phyloP scores from a whole-genome alignment of 2,888 invertebrate species.

The Ischnura elegans region DNA sequence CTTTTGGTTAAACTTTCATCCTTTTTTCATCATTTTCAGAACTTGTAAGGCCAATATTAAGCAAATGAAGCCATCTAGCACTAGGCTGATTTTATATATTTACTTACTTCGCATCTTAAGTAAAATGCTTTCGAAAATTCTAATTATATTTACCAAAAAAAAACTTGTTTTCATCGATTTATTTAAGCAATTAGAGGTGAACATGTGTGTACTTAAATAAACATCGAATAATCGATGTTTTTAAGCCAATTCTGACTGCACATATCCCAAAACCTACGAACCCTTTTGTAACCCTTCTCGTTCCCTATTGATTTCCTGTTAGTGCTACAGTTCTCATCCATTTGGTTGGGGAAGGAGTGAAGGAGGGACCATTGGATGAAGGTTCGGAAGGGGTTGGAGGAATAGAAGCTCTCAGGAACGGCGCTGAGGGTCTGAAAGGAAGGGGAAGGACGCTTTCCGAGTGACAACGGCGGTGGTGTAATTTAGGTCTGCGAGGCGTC shows the following conservation, averaged over 20 bases:
- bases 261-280: neutral
- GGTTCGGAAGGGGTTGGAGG: conserved; percentile 18
- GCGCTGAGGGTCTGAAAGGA: neutral
- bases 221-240: too few species aligned
- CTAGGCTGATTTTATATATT: too few species aligned
- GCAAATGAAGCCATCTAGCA: too few species aligned
- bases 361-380: neutral
- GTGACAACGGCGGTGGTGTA: conserved; percentile 33
- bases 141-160: too few species aligned
- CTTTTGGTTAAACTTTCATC: too few species aligned
- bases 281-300: neutral
- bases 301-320: conserved; percentile 70
- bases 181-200: too few species aligned
- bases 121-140: too few species aligned
- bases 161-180: too few species aligned
- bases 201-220: too few species aligned
- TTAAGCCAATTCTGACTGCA: neutral
- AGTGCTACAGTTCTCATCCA: conserved; percentile 65
- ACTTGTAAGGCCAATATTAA: too few species aligned
- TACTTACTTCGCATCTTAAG: too few species aligned
- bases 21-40: too few species aligned
- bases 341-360: neutral
- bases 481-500: conserved; percentile 66
- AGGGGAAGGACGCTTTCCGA: neutral
- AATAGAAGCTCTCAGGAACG: neutral